Percentiles rank a stretch among this genome's conserved stretches.
phyloP scores from a whole-genome alignment of 1,140 invertebrate species.

The Caenorhabditis remanei region DNA sequence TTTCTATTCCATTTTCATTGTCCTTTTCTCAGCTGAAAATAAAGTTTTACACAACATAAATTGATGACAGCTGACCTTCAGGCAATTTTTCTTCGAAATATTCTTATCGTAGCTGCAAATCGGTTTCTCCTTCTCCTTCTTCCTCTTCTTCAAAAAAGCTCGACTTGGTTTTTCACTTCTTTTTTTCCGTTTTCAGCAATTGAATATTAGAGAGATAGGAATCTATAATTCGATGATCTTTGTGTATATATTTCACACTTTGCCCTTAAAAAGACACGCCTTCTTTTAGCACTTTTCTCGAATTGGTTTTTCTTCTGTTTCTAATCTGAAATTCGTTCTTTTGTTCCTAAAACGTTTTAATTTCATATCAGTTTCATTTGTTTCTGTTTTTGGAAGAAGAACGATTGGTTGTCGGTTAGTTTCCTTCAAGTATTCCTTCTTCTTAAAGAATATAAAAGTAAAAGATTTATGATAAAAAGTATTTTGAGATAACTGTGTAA shows the following conservation, averaged over 20 bases:
- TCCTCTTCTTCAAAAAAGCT: neutral
- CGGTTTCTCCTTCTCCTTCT: neutral
- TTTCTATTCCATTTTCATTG: slow-evolving; percentile 4
- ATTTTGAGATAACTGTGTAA: slow-evolving; percentile 14
- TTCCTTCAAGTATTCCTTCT: neutral
- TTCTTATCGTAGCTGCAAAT: neutral
- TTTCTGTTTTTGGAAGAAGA: neutral
- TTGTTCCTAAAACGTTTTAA: neutral
- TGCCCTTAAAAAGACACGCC: neutral
- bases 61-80: slow-evolving; percentile 24
- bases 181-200: neutral
- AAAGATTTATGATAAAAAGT: slow-evolving; percentile 21
- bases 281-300: neutral
- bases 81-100: neutral
- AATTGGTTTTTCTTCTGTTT: neutral
- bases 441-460: neutral
- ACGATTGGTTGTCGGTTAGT: neutral
- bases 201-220: neutral
- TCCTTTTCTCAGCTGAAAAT: slow-evolving; percentile 34
- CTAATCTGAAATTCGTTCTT: neutral
- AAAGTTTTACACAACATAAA: neutral
- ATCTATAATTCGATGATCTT: neutral
- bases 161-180: neutral
- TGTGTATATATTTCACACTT: neutral
- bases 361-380: neutral